Base-by-base conservation (phyloP, 2,888 invertebrate genomes). In the Unio delphinus region DNA sequence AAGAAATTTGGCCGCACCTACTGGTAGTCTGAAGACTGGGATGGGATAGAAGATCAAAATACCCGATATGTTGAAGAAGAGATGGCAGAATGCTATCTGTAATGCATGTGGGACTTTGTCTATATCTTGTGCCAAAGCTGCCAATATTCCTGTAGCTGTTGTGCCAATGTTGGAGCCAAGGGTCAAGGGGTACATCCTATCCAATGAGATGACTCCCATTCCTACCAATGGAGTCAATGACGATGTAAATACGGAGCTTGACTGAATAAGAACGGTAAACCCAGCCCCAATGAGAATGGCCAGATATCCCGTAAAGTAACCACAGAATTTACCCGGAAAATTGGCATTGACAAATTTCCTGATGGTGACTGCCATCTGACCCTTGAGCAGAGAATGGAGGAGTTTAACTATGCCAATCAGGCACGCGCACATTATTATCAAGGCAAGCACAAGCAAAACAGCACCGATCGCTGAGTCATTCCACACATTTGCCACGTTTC, bases 151-250 rank as follows among this genome's bases (percentile, higher is more conserved):
- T 1, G 92, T 92, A n/a, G 91, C 91, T 0, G 92, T 92, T 5
- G 92, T 92, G 18, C 92, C 92, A 68, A 92, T 90, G 83, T 92
- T 92, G 30, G 92, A 90, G 7, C 92, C 92, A 11, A 92, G 85
- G 7, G 92, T 92, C 63, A 92, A 83, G 0, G 92, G 92, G 80
- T 92, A 92, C 84, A 92, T 91, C 62, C 92, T 84, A 65, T 92
- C 92, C 26, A 93, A 82, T 5, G 87, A 85, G 60, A 92, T 89
- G n/a, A 92, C 89, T 6, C 92, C 92, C 7, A 92, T 86, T 15
- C 92, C 92, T 20, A 92, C 92, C 45, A 92, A 85, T 2, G 92
- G 92, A 3, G 92, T 92, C 23, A 92, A 84, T 1, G 92, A 91
- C 3, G 92, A 92, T 1, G 92, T 92, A 84, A 92, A 92, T 26